Conservation (phyloP, 2,797 vertebrate species). For the Gymnopithys bicolor region DNA sequence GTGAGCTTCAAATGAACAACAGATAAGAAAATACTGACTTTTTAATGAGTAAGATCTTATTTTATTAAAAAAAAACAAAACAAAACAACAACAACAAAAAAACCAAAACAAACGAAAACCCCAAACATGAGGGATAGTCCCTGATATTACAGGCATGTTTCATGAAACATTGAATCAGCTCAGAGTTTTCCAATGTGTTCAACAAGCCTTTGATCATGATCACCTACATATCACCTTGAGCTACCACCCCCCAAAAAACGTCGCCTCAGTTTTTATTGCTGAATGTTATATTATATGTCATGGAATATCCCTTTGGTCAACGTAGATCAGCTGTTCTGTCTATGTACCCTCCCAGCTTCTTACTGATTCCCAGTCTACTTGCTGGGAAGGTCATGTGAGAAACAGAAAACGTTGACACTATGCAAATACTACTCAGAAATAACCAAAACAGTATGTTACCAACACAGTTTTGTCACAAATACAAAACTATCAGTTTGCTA, state of each 20-base stretch:
- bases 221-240: background rate
- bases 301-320: background rate
- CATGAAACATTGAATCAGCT: background rate
- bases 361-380: fast-evolving
- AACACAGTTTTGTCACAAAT: background rate
- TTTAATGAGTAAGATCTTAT: background rate
- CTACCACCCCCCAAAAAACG: background rate
- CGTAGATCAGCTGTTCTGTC: background rate
- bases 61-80: background rate
- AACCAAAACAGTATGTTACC: background rate
- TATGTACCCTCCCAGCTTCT: background rate
- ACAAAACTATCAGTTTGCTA: background rate
- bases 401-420: background rate
- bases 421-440: background rate
- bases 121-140: too few relatives aligned
- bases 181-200: background rate
- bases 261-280: background rate
- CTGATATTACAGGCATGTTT: background rate
- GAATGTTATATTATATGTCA: background rate
- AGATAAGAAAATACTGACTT: background rate
- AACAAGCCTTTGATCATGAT: background rate
- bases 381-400: fast-evolving
- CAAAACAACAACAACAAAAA: too few relatives aligned
- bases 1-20: background rate
- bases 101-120: too few relatives aligned